Evolutionary conservation across 30 jellyfish, hydroid and myxozoan genomes (phyloP).

Genomic region (Clytia hemisphaerica): DNA sequence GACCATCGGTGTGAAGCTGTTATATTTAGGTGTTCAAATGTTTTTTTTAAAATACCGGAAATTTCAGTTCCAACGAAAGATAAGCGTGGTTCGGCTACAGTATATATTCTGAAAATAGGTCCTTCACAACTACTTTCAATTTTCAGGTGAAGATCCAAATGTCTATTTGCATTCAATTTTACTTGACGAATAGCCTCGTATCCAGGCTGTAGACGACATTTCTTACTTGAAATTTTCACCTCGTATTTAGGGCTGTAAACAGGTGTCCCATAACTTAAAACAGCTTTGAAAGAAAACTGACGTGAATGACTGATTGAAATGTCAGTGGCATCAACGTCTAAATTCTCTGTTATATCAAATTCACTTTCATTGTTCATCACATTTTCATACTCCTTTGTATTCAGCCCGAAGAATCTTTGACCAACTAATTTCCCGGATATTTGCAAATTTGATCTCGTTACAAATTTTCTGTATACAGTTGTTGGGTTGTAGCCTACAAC

Average conservation of each 20-base stretch:
- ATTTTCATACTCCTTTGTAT: too few relatives aligned
- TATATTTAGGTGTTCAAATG: neutral
- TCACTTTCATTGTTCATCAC: too few relatives aligned
- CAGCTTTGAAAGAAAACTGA: too few relatives aligned
- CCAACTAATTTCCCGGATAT: too few relatives aligned
- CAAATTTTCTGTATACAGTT: too few relatives aligned
- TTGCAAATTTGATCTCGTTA: too few relatives aligned
- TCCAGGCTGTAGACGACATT: constrained; percentile 4
- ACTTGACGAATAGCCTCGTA: constrained; percentile 5
- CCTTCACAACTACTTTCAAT: neutral
- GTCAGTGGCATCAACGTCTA: too few relatives aligned
- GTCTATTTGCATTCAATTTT: neutral
- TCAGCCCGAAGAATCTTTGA: too few relatives aligned
- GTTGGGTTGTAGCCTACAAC: too few relatives aligned
- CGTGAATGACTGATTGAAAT: too few relatives aligned
- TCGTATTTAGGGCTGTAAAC: neutral
- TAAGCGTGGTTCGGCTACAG: neutral
- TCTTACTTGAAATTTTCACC: neutral
- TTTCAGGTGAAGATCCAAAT: neutral
- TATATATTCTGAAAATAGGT: neutral
- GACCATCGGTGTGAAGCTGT: neutral
- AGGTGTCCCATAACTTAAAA: too few relatives aligned
- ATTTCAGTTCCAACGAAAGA: neutral
- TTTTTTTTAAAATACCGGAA: neutral
- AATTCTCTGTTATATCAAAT: too few relatives aligned